Percentiles rank a stretch among this genome's conserved stretches.
Evolutionary conservation across 2,797 vertebrate species (phyloP).

Genomic region (Lacerta bilineata): DNA sequence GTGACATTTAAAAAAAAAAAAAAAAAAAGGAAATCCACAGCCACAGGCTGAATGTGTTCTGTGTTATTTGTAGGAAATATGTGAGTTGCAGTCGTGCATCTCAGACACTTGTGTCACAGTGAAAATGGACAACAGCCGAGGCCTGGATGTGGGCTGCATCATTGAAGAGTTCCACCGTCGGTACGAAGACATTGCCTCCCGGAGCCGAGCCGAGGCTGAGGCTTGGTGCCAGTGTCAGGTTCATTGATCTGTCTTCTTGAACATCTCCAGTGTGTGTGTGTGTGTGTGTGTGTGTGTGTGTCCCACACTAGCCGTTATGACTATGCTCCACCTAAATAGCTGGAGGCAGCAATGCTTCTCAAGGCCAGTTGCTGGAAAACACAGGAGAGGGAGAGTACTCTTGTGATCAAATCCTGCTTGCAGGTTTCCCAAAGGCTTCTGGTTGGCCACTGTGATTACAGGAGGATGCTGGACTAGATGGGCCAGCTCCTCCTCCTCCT

Average conservation of each 20-base stretch:
- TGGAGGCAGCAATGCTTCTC: too few relatives aligned
- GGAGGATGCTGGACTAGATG: too few relatives aligned
- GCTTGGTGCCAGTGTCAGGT: conserved; percentile 77
- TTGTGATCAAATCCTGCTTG: neutral
- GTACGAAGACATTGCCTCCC: conserved; percentile 89
- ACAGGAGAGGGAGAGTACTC: too few relatives aligned
- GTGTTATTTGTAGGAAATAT: conserved; percentile 83
- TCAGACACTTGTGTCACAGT: conserved; percentile 90
- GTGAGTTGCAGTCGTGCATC: conserved; percentile 89
- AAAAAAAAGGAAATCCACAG: neutral
- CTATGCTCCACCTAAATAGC: too few relatives aligned
- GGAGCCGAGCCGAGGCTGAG: conserved; percentile 73
- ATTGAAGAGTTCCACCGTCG: conserved; percentile 87
- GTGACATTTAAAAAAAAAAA: too few relatives aligned
- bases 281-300: too few relatives aligned
- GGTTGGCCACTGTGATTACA: too few relatives aligned
- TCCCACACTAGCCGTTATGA: too few relatives aligned
- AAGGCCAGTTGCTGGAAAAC: too few relatives aligned
- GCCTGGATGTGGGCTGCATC: conserved; percentile 87
- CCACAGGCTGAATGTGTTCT: neutral
- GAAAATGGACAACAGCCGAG: conserved; percentile 91
- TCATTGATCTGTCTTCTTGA: neutral
- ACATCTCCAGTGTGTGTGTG: neutral
- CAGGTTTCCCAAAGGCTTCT: too few relatives aligned
- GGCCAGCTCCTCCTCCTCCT: too few relatives aligned